Evolutionary conservation across 2,888 invertebrate species (phyloP), one percentile per base, ranked within the genome.

Genomic region (Brachyptera putata): DNA sequence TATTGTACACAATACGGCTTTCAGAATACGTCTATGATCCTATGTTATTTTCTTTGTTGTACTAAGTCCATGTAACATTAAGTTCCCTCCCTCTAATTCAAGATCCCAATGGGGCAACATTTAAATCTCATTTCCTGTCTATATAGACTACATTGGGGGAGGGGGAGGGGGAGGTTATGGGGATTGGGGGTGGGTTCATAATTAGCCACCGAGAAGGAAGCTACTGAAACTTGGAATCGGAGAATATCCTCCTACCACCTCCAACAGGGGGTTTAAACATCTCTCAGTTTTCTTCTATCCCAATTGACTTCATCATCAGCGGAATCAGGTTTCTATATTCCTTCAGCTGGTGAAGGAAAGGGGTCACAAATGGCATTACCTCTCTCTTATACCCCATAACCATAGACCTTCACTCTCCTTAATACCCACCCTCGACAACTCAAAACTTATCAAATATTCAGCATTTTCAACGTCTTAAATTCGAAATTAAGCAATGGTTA

Each of bases 121-220:
- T 62, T 64, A 64, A 64, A 65, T 64, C 66, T 66, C 65, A 66
- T 66, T 66, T 66, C 66, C 65, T 65, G 63, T 50, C 61, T 62
- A 56, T 49, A 56, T 43, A 53, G 26, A 50, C 53, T 53, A 22
- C 21, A 53, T 36, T 18, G 9, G 49, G 26, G 53, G 30, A 34
- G 13, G 57, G 14, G 46, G 11, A 11, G 57, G 26, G 24, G 58
- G 36, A 36, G 36, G 37, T 36, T 7, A 16, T 36, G 9, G 57
- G 24, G 24, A 22, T 21, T 7, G 56, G 37, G 58, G 39, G 57
- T 43, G 14, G 56, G 56, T 46, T 56, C 49, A 60, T 64, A 64
- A 64, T 64, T 64, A 64, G 64, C 61, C 60, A 58, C 36, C 36
- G 50, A 57, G 59, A 57, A 57, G 59, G 61, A 56, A 60, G 57